Evolutionary conservation across 2,113 vertebrate species (phyloP).

Genomic region (Canis aureus): DNA sequence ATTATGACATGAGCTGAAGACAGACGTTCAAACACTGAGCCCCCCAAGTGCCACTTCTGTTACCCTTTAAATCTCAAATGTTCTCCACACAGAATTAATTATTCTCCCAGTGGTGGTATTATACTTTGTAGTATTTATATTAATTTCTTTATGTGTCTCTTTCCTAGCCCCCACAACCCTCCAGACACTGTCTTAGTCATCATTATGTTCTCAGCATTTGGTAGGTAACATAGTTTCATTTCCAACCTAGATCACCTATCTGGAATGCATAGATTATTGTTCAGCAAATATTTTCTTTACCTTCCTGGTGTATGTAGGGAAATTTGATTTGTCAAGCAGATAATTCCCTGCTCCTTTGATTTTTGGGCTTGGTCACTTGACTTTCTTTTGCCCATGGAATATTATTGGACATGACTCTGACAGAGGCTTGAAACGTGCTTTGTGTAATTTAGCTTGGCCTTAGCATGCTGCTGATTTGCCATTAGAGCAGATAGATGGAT

Average conservation of each 20-base stretch:
- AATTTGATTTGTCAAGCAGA: no score
- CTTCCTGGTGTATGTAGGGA: not conserved
- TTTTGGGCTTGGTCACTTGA: not conserved
- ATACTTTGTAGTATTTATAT: not conserved
- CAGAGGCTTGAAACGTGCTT: not conserved
- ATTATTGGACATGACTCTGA: not conserved
- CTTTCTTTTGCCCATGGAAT: not conserved
- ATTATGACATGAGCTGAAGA: no score
- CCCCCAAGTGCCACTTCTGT: not conserved
- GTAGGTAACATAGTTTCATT: constrained; percentile 13
- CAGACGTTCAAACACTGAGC: no score
- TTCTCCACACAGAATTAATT: not conserved
- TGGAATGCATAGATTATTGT: not conserved
- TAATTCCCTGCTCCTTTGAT: not conserved
- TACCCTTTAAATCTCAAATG: not conserved
- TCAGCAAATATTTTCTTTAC: not conserved
- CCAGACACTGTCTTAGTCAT: not conserved
- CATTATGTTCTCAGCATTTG: not conserved
- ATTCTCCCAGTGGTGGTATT: not conserved
- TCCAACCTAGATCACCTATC: not conserved
- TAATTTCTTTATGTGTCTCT: not conserved
- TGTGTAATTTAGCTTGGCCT: not conserved
- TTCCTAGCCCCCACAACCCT: not conserved
- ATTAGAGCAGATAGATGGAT: not conserved
- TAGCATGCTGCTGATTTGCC: not conserved